Conservation (phyloP, 2,113 vertebrate genomes). For the Gadus chalcogrammus region DNA sequence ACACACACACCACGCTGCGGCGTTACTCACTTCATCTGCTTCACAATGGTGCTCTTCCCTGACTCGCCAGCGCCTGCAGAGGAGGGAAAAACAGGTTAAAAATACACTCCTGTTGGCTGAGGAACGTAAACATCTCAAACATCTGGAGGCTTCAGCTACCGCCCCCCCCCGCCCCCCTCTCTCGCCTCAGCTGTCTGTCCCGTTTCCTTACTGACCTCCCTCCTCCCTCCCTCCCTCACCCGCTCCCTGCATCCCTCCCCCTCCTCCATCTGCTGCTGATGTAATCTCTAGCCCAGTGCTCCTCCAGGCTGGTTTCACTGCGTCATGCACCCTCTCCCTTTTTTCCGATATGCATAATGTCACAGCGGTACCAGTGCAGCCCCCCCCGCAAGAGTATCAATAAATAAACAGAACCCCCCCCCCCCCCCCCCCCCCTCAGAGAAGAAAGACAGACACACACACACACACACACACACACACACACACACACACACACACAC, state of each 20-base stretch:
- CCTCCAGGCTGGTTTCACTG: no score
- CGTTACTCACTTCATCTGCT: conserved; percentile 94
- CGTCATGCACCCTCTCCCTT: no score
- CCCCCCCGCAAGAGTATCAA: no score
- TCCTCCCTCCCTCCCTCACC: not conserved
- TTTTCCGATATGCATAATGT: no score
- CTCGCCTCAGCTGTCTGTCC: no score
- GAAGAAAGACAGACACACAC: conserved; percentile 13
- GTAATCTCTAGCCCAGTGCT: no score
- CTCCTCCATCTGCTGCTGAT: no score
- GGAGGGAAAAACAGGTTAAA: conserved; percentile 72
- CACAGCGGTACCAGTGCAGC: no score
- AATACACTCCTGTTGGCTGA: conserved; percentile 57
- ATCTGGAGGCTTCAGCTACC: conserved; percentile 49
- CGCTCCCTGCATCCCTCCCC: not conserved
- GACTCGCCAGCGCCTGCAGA: conserved; percentile 91
- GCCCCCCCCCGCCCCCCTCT: conserved; percentile 5
- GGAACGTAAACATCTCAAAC: conserved; percentile 65
- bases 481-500: conserved; percentile 25
- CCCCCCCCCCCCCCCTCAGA: no score
- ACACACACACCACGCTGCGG: conserved; percentile 36
- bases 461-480: conserved; percentile 23
- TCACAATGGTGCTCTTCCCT: conserved; percentile 95
- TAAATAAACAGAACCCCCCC: no score
- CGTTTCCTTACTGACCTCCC: no score